These are phyloP conservation scores for Delphinus delphis DNA, from an alignment of 2,113 vertebrate species.

Conservation along the genomic window DNA sequence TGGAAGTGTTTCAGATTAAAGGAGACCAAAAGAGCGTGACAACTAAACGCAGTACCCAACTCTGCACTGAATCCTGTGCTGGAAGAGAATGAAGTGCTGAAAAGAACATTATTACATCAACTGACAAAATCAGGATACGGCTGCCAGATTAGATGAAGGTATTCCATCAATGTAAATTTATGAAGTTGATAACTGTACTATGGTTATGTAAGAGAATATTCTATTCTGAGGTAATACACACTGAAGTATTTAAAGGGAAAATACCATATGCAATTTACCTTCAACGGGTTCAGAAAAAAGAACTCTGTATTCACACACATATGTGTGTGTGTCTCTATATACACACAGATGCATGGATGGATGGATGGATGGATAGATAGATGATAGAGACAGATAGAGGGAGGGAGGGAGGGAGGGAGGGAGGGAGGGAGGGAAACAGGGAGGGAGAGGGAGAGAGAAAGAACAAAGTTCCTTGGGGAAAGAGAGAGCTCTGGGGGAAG, in stretches of 20 bases:
- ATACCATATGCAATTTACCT: not conserved
- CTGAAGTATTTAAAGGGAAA: conserved; percentile 30
- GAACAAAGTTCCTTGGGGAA: not conserved
- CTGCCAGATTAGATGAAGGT: not conserved
- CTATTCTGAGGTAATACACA: not conserved
- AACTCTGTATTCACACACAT: not conserved
- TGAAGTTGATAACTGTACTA: not conserved
- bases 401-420: no score
- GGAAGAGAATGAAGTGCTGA: not conserved
- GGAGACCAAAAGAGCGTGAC: not conserved
- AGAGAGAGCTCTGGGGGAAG: not conserved
- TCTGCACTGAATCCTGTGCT: not conserved
- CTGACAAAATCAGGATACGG: not conserved
- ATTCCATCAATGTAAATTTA: not conserved
- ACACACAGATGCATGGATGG: not conserved
- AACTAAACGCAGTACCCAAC: not conserved
- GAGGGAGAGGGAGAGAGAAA: no score
- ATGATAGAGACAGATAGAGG: not conserved
- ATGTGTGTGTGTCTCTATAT: not conserved
- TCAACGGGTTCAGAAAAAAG: not conserved
- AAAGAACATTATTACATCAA: not conserved
- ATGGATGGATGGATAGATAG: no score
- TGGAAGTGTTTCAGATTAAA: not conserved
- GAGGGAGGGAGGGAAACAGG: no score
- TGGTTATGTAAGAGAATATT: not conserved